Evolutionary conservation across 2,113 vertebrate genomes (phyloP), one percentile per base, ranked within the genome.

Genomic region (Mustela lutreola): DNA sequence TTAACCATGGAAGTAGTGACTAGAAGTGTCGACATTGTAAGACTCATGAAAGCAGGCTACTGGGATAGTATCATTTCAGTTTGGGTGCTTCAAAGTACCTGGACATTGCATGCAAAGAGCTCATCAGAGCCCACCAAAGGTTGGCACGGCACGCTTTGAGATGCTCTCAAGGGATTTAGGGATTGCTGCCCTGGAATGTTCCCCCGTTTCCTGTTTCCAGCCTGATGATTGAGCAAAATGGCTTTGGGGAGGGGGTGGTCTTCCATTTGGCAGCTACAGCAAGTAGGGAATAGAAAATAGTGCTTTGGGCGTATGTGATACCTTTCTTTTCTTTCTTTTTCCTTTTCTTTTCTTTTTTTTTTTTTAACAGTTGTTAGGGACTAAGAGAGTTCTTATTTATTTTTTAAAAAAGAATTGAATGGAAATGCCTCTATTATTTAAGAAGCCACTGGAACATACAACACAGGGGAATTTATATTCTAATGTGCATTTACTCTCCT

Each of bases 271-370:
- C 94, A 96, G 92, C 7, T 60, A 7, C 5, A 36, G 9, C 4
- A 76, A 91, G 42, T 89, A 75, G 89, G 89, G 53, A 94, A 97
- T 81, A 80, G 83, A 97, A 97, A 97, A 84, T 36, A 86, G 79
- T 94, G 36, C 80, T 95, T 97, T 56, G 71, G 65, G 75, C 90
- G 42, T 84, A 94, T 96, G 56, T 39, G 56, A 89, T 84, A 70
- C 87, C 71, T 85, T 96, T 58, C 19, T 96, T 89, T 62, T 91
- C 42, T 60, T 62, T 96, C 85, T 56, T 96, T 91, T 56, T 96
- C 5, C 87, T 65, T 85, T 96, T 56, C 18, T 96, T 89, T 62
- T 95, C 11, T 62, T 96, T 39, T 36, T 36, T 62, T 62, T 96
- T 91, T 67, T 63, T 5, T 18, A 22, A 86, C 73, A 94, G 92